Evolutionary conservation across 2,113 vertebrate species (phyloP).

Genomic region (Nothoprocta pentlandii): DNA sequence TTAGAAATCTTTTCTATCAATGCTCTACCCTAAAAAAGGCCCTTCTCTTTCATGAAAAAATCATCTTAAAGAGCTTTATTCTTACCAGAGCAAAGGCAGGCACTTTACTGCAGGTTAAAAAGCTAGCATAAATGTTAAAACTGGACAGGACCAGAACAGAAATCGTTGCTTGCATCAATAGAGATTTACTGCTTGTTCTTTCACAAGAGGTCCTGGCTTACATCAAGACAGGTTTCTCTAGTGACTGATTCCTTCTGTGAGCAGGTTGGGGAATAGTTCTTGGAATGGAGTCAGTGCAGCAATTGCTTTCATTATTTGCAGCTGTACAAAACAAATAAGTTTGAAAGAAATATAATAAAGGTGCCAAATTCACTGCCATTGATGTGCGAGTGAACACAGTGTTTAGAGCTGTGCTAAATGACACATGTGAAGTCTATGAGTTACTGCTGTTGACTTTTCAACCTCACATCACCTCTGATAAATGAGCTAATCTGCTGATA

Average conservation of each 20-base stretch:
- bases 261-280: constrained; percentile 31
- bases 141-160: background rate
- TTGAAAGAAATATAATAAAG: background rate
- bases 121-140: background rate
- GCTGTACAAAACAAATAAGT: constrained; percentile 53
- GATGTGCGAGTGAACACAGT: constrained; percentile 3
- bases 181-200: background rate
- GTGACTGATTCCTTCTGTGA: background rate
- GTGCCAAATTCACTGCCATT: background rate
- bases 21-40: background rate
- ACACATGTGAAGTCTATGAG: background rate
- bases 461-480: background rate
- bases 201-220: background rate
- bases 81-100: background rate
- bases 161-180: background rate
- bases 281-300: constrained; percentile 48
- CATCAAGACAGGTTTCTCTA: constrained; percentile 10
- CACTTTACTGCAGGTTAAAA: background rate
- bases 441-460: constrained; percentile 35
- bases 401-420: background rate
- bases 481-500: constrained; percentile 37
- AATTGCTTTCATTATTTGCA: constrained; percentile 57
- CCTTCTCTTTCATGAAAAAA: background rate
- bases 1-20: background rate
- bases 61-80: background rate